Base-by-base conservation (phyloP, 2,888 invertebrate genomes). In the Drosophila neotestacea region DNA sequence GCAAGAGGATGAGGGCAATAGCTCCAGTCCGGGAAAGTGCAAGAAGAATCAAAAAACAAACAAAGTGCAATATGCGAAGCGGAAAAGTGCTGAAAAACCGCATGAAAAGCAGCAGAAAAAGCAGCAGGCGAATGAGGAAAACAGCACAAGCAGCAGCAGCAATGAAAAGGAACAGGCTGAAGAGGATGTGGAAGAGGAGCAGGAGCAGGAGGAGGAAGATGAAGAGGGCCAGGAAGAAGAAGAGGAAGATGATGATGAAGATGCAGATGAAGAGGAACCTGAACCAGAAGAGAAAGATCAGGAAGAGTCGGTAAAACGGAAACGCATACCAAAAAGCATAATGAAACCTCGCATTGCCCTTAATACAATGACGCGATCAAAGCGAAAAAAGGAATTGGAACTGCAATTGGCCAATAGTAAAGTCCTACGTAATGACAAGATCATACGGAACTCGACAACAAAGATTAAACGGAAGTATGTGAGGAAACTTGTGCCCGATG, bases 361-460 rank as follows among this genome's bases (percentile, higher is more conserved):
- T 69, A 92, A 91, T 83, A 93, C 90, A 74, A 93, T 91, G 93
- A 93, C 91, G 48, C 91, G 91, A 85, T 93, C 89, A 44, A 92
- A 91, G 75, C 85, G 89, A 1, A 92, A 92, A 70, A 86, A 90
- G 42, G 92, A 92, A 73, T 65, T 92, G n/a, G 92, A 92, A 50
- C 80, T 90, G 4, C 91, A 92, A 65, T 59, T 92, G 59, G 92
- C 92, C 60, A 92, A 92, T 60, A 91, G 92, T 56, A 92, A 92
- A 70, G 90, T 92, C 0, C 77, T 92, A 4, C 85, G 92, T 1
- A 92, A 92, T 52, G 92, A 92, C 11, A 92, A 92, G 66, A 75
- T 92, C 59, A 90, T 92, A 16, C 81, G 91, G 0, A 92, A 92
- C 51, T 89, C 90, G 81, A 76, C 77, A 0, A 90, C 90, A 0